Percentiles rank a stretch among this genome's conserved stretches.
Evolutionary conservation across 2,797 vertebrate genomes (phyloP).

Genomic region (Tangara arthus): DNA sequence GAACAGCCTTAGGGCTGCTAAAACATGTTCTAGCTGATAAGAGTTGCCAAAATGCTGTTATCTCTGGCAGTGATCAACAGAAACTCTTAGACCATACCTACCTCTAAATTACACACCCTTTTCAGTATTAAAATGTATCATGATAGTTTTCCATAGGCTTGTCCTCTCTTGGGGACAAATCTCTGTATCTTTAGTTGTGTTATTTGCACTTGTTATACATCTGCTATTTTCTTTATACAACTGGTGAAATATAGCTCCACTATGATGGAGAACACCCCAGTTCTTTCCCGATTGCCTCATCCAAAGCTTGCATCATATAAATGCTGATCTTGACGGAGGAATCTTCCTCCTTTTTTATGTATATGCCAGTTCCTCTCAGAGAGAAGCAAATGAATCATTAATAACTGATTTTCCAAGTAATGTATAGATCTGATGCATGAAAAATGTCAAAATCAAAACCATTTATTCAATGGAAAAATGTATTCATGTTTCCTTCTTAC

Average conservation of each 20-base stretch:
- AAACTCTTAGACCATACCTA: background rate
- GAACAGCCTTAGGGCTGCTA: background rate
- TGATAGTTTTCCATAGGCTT: background rate
- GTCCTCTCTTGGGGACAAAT: background rate
- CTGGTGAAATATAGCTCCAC: background rate
- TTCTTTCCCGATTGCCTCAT: background rate
- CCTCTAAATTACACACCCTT: background rate
- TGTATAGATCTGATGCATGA: background rate
- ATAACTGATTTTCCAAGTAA: background rate
- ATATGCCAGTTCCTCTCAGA: background rate
- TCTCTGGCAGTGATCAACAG: background rate
- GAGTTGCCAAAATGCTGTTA: background rate
- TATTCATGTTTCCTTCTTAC: background rate
- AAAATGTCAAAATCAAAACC: background rate
- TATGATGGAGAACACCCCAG: background rate
- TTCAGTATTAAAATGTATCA: background rate
- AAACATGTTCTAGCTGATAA: background rate
- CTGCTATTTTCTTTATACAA: background rate
- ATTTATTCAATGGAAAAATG: background rate
- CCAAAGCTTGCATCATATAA: background rate
- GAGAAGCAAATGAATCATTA: background rate
- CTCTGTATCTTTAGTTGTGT: background rate
- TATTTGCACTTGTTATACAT: background rate
- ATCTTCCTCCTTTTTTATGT: background rate
- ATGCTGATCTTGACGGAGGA: background rate